A percentile compares a stretch with the other conserved stretches of the same genome.
These are phyloP conservation scores for Machimus rusticus DNA, from an alignment of 2,888 invertebrate species.

Conservation along the genomic window DNA sequence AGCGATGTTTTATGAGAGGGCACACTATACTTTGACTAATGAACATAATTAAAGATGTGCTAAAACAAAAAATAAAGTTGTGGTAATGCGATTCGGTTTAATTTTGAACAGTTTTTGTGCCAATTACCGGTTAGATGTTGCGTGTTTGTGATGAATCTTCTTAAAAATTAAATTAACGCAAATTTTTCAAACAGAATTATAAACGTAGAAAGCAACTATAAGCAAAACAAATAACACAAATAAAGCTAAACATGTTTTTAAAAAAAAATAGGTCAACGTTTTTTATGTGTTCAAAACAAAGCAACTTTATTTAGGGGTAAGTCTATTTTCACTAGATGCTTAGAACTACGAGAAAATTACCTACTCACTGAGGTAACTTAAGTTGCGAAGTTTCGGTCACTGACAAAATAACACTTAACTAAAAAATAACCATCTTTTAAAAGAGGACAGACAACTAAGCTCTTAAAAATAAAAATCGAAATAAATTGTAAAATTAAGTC, in stretches of 20 bases:
- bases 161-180: background rate
- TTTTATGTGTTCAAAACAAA: background rate
- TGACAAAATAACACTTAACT: background rate
- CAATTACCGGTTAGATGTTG: background rate
- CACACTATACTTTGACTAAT: conserved; percentile 21
- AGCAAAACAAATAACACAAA: conserved; percentile 15
- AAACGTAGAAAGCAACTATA: conserved; percentile 32
- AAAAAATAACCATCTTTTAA: background rate
- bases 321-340: background rate
- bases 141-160: background rate
- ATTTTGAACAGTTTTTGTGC: background rate
- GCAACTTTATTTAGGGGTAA: background rate
- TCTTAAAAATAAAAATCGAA: background rate
- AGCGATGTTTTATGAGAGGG: conserved; percentile 23
- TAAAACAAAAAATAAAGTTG: background rate
- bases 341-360: background rate
- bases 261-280: background rate
- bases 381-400: background rate
- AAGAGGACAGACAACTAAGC: background rate
- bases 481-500: background rate
- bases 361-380: background rate
- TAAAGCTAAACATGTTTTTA: background rate
- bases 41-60: conserved; percentile 6
- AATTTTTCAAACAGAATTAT: background rate
- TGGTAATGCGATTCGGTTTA: background rate